Conservation (phyloP, 2,797 vertebrate genomes). For the Onychomys arenicola region DNA sequence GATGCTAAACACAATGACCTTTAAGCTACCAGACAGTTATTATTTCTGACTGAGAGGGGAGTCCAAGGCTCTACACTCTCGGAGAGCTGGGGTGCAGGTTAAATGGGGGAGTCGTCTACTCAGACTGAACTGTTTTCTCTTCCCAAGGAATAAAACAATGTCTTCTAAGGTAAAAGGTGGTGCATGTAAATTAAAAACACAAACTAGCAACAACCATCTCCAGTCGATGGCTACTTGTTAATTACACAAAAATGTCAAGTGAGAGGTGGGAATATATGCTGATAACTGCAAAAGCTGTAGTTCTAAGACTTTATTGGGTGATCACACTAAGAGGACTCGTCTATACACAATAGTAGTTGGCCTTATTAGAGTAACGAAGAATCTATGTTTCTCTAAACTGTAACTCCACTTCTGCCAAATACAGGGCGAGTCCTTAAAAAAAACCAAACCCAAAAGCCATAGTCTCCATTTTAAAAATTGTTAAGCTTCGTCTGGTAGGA, state of each 20-base stretch:
- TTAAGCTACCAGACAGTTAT: conserved; percentile 37
- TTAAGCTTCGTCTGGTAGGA: not conserved
- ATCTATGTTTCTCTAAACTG: not conserved
- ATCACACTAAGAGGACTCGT: not conserved
- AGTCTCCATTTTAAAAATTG: not conserved
- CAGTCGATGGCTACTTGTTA: not conserved
- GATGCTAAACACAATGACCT: conserved; percentile 63
- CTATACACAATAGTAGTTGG: conserved; percentile 20
- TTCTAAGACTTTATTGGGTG: not conserved
- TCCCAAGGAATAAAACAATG: conserved; percentile 5
- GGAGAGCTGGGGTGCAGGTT: not conserved
- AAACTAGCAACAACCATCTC: conserved; percentile 7
- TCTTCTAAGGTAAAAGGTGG: not conserved
- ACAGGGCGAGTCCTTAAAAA: not conserved
- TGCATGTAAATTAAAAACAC: not conserved
- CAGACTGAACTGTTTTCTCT: conserved; percentile 13
- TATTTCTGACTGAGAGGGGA: conserved; percentile 33
- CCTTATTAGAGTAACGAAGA: not conserved
- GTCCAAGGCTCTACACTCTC: not conserved
- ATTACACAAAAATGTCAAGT: not conserved
- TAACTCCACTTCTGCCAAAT: conserved; percentile 26
- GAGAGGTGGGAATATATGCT: not conserved
- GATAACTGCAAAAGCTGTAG: not conserved
- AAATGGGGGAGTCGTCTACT: not conserved
- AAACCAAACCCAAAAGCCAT: not conserved